Evolutionary conservation across 2,797 vertebrate genomes (phyloP), one percentile per base, ranked within the genome.

Genomic region (Morelia viridis): DNA sequence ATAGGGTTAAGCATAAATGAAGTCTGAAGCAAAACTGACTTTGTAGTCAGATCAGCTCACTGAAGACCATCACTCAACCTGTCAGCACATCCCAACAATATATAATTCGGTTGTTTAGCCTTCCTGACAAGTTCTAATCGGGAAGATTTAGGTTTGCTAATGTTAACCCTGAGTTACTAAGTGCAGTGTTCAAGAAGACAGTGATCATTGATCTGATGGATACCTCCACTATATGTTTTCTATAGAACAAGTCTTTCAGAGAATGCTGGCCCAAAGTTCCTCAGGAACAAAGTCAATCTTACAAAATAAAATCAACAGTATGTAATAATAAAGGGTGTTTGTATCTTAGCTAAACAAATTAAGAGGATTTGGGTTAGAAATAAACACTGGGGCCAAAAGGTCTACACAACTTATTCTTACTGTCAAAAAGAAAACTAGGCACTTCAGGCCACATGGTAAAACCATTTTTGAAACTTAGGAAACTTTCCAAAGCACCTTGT

Each of bases 11-110:
- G 93, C 53, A 61, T 60, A 94, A 28, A 4, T 80, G 91, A 91
- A 93, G 90, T 92, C 50, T 88, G 80, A 94, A 94, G 53, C 84
- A 71, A 94, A 92, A 92, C 92, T 94, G 93, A 31, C 15, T 60
- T 92, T 94, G 85, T 57, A 87, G 53, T 94, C 64, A 89, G 10
- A 83, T 86, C 88, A 56, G 24, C 89, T 90, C 57, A 92, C 56
- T 64, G 91, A 92, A 94, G 90, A 95, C 94, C 93, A 94, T 62
- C 88, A 85, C 10, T 83, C 46, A 89, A 87, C 65, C 91, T 92
- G 92, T 92, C 92, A 92, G 68, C 53, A 83, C 91, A 76, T 4
- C 0, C 0, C 4, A 83, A 65, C 89, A 22, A 17, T 57, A 85
- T 26, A 41, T 88, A 90, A 89, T 91, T 85, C 68, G 89, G 0